A percentile compares a stretch with the other conserved stretches of the same genome.
phyloP scores from a whole-genome alignment of 2,113 vertebrate species.

The Pipa parva region DNA sequence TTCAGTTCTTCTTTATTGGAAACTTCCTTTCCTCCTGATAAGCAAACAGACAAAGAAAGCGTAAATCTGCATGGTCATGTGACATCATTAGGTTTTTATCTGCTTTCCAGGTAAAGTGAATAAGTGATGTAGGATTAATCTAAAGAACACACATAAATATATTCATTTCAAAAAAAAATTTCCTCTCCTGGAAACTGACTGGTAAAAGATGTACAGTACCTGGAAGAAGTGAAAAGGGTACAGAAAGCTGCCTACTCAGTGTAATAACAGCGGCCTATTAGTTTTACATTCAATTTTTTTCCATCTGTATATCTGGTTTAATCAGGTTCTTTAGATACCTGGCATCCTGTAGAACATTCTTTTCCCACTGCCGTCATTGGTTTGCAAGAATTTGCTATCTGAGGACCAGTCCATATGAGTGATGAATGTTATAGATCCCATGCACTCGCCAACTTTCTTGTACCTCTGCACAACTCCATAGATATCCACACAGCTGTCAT shows the following conservation, averaged over 20 bases:
- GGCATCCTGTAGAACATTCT: constrained; percentile 95
- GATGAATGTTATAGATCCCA: constrained; percentile 87
- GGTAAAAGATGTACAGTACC: too few species aligned
- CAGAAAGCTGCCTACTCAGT: too few species aligned
- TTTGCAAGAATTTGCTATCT: constrained; percentile 92
- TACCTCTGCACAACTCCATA: constrained; percentile 91
- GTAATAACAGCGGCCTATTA: too few species aligned
- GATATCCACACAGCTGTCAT: constrained; percentile 89
- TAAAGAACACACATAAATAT: too few species aligned
- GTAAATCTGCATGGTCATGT: too few species aligned
- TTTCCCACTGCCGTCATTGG: constrained; percentile 86
- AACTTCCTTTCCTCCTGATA: constrained; percentile 90
- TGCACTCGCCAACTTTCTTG: constrained; percentile 92
- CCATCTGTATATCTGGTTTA: background rate
- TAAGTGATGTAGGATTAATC: too few species aligned
- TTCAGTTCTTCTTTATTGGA: constrained; percentile 91
- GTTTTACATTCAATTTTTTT: too few species aligned
- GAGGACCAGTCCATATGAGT: constrained; percentile 98
- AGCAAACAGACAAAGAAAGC: constrained; percentile 44
- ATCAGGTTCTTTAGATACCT: constrained; percentile 70
- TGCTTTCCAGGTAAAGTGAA: too few species aligned
- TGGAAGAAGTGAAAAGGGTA: too few species aligned
- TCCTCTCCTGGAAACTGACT: too few species aligned
- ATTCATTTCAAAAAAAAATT: too few species aligned
- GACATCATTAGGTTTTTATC: too few species aligned